These are phyloP conservation scores for Melanerpes formicivorus DNA, from an alignment of 2,113 vertebrate genomes.

Conservation along the genomic window DNA sequence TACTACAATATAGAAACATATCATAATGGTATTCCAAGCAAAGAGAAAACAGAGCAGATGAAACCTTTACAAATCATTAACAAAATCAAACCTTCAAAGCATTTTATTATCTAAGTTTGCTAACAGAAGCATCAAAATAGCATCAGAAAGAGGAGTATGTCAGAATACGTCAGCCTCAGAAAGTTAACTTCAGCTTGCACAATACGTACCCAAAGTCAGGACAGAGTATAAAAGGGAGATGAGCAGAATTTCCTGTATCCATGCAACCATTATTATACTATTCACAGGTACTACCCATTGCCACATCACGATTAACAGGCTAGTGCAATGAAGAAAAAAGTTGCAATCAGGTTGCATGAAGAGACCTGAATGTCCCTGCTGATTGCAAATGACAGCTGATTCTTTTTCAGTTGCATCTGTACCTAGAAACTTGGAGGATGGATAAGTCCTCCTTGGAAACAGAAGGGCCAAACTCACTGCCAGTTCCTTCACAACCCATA, in stretches of 20 bases:
- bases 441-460: not conserved
- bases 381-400: constrained; percentile 57
- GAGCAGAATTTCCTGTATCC: constrained; percentile 60
- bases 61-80: not conserved
- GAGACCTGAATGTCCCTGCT: constrained; percentile 61
- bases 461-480: not conserved
- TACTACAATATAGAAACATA: not conserved
- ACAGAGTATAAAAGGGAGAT: not conserved
- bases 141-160: not conserved
- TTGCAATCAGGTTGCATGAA: constrained; percentile 61
- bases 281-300: constrained; percentile 24
- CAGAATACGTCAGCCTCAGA: not conserved
- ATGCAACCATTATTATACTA: constrained; percentile 57
- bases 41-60: not conserved
- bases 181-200: not conserved
- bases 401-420: constrained; percentile 8
- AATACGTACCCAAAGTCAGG: not conserved
- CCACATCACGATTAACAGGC: constrained; percentile 44
- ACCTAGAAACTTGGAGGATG: not conserved
- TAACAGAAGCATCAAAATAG: not conserved
- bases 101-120: not conserved
- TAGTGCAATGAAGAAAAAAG: constrained; percentile 18
- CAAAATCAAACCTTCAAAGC: not conserved
- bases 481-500: not conserved
- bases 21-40: not conserved